Evolutionary conservation across 2,888 invertebrate genomes (phyloP).

Genomic region (Lamproptera curius): DNA sequence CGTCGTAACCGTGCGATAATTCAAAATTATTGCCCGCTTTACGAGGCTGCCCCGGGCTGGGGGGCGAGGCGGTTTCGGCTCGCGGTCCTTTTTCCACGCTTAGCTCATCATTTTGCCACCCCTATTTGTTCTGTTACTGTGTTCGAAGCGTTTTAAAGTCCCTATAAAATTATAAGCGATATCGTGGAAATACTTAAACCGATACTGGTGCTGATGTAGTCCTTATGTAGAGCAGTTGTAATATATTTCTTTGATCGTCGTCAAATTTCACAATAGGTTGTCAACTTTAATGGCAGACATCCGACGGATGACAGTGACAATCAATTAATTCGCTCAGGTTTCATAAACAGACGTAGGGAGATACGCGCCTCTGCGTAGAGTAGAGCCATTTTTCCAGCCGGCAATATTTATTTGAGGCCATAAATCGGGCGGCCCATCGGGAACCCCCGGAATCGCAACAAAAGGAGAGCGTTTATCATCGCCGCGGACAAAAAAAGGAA

Average conservation of each 20-base stretch:
- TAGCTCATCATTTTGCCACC: slow-evolving; percentile 1
- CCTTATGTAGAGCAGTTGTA: too few species aligned
- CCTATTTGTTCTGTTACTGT: not conserved
- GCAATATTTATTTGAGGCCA: slow-evolving; percentile 38
- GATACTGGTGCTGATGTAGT: too few species aligned
- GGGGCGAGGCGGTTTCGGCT: slow-evolving; percentile 11
- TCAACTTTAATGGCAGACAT: too few species aligned
- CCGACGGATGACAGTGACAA: too few species aligned
- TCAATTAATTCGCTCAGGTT: slow-evolving; percentile 16
- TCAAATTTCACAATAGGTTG: too few species aligned
- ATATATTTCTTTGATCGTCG: too few species aligned
- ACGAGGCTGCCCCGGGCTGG: slow-evolving; percentile 35
- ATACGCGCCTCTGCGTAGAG: slow-evolving; percentile 22
- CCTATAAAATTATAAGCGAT: too few species aligned
- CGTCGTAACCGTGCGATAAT: slow-evolving; percentile 57
- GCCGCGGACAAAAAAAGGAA: slow-evolving; percentile 53
- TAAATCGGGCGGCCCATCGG: slow-evolving; percentile 41
- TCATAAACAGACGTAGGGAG: slow-evolving; percentile 18
- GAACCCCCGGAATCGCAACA: slow-evolving; percentile 60
- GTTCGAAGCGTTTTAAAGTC: too few species aligned
- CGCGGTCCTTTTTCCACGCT: slow-evolving; percentile 7
- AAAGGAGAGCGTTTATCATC: slow-evolving; percentile 56
- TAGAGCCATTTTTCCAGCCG: slow-evolving; percentile 32
- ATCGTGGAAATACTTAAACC: too few species aligned
- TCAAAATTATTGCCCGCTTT: slow-evolving; percentile 65